Percentiles rank a stretch among this genome's conserved stretches.
Conservation (phyloP, 2,888 invertebrate species). For the Chironomus riparius region DNA sequence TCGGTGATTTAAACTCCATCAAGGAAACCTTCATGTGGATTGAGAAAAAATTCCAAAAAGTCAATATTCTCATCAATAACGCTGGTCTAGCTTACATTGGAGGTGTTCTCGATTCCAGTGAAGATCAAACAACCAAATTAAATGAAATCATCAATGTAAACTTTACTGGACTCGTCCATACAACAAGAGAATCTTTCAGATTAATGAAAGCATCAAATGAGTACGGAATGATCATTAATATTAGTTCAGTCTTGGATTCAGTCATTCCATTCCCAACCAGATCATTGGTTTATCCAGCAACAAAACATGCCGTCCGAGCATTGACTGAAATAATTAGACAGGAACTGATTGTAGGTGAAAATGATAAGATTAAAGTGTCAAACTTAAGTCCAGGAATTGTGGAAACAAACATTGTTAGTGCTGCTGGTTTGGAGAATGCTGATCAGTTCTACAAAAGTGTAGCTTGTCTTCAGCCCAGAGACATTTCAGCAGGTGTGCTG, state of each 20-base stretch:
- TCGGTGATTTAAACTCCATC: slow-evolving; percentile 47
- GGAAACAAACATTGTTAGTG: neutral
- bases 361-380: slow-evolving; percentile 38
- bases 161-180: slow-evolving; percentile 42
- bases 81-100: slow-evolving; percentile 41
- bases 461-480: neutral
- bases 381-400: neutral
- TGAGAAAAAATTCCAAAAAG: slow-evolving; percentile 44
- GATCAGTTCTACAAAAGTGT: neutral
- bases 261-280: slow-evolving; percentile 29
- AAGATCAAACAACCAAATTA: slow-evolving; percentile 29
- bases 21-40: slow-evolving; percentile 46
- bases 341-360: slow-evolving; percentile 34
- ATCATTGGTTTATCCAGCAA: slow-evolving; percentile 36
- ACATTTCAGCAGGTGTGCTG: neutral
- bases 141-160: slow-evolving; percentile 44
- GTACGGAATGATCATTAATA: slow-evolving; percentile 43
- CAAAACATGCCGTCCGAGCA: slow-evolving; percentile 39
- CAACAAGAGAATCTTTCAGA: slow-evolving; percentile 43
- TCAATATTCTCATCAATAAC: slow-evolving; percentile 50
- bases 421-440: neutral
- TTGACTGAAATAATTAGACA: slow-evolving; percentile 38
- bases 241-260: slow-evolving; percentile 40
- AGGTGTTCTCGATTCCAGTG: neutral
- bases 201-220: slow-evolving; percentile 43